Evolutionary conservation across 2,113 vertebrate genomes (phyloP), one percentile per base, ranked within the genome.

Genomic region (Scortum barcoo): DNA sequence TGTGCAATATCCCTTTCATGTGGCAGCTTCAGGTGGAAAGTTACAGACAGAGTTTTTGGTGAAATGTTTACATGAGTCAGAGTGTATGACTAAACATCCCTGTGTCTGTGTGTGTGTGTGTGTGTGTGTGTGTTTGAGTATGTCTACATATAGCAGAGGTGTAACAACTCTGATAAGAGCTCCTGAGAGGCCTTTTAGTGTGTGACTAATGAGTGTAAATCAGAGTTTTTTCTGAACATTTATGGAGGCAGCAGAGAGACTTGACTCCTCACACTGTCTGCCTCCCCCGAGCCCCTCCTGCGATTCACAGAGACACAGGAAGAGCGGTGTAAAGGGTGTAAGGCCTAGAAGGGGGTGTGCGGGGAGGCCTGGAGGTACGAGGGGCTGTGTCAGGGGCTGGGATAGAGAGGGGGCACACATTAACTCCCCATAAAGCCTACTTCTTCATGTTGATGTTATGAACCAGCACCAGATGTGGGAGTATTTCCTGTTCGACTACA

Each of bases 401-500:
- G 84, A 84, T 44, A 57, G 85, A 84, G 66, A 73, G 88, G 80
- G 88, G 90, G 91, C 67, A 83, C 86, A 89, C 69, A 91, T 90
- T 90, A 87, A 93, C 90, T 90, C 81, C 88, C 90, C 92, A 94
- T 92, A 92, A 93, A 92, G 80, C 81, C 83, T 62, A 85, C 85
- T 89, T 91, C 86, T 90, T 93, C 88, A 92, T 94, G 93, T 91
- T 94, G 93, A 93, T 94, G 89, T 92, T 94, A 78, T 90, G 88
- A 93, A 94, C 93, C 86, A 94, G 88, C 90, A 92, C 89, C 93
- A 95, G 95, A 95, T 95, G 95, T 93, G 93, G 93, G 93, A 95
- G 93, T 93, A 94, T 95, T 95, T 95, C 94, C 92, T 94, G 93
- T 91, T 76, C 76, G 86, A 89, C 89, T 91, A 81, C 80, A 80